Conservation (phyloP, 1,140 invertebrate species). For the Danaus melanippus region DNA sequence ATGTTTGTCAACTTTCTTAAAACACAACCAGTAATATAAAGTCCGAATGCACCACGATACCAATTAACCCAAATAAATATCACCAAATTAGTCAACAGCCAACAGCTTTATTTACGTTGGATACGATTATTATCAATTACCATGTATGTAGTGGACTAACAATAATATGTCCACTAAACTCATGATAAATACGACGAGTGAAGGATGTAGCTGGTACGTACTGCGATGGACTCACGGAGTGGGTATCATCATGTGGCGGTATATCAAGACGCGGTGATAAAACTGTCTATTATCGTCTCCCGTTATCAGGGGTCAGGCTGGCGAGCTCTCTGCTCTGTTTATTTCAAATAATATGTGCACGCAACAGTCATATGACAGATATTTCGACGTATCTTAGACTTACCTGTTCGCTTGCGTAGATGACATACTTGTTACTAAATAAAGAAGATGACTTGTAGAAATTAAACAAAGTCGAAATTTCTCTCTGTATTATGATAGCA, state of each 20-base stretch:
- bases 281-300: slow-evolving; percentile 13
- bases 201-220: not conserved
- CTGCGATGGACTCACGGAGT: not conserved
- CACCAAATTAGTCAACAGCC: slow-evolving; percentile 10
- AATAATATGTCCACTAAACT: slow-evolving; percentile 11
- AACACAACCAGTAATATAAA: slow-evolving; percentile 7
- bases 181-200: slow-evolving; percentile 1
- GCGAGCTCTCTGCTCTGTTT: slow-evolving; percentile 30
- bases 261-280: slow-evolving; percentile 11
- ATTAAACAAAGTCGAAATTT: too few species aligned
- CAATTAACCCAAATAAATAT: slow-evolving; percentile 20
- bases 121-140: slow-evolving; percentile 7
- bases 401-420: too few species aligned
- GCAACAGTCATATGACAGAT: slow-evolving; percentile 40
- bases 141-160: slow-evolving; percentile 4
- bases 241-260: slow-evolving; percentile 10
- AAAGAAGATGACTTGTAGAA: too few species aligned
- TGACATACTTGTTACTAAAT: too few species aligned
- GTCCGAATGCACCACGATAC: slow-evolving; percentile 8
- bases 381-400: too few species aligned
- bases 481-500: too few species aligned
- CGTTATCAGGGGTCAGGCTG: slow-evolving; percentile 39
- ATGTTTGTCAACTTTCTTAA: slow-evolving; percentile 2
- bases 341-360: slow-evolving; percentile 35
- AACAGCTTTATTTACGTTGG: slow-evolving; percentile 11